Evolutionary conservation across 2,113 vertebrate genomes (phyloP).

Genomic region (Tachycineta bicolor): DNA sequence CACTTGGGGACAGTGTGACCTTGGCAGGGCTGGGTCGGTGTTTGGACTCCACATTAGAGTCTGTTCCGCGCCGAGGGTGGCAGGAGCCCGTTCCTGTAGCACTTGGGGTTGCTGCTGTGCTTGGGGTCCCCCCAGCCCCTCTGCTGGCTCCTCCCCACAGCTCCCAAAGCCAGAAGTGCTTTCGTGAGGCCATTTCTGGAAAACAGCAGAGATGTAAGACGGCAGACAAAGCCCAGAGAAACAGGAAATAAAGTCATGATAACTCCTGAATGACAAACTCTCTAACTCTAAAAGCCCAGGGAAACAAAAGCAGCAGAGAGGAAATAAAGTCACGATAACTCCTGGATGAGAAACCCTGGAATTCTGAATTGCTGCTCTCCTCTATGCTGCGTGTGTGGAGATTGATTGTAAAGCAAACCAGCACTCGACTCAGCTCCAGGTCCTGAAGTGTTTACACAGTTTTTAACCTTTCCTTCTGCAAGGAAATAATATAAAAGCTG

Average conservation of each 20-base stretch:
- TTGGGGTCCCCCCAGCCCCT: background rate
- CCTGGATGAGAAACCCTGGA: background rate
- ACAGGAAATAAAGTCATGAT: background rate
- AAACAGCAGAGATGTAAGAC: background rate
- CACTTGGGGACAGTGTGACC: accelerated
- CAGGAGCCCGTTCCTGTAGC: accelerated
- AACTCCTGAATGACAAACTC: background rate
- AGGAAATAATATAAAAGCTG: background rate
- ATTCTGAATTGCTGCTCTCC: background rate
- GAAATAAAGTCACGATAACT: background rate
- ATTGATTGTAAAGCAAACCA: background rate
- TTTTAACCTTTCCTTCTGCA: background rate
- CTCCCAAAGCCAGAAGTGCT: accelerated
- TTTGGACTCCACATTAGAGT: accelerated
- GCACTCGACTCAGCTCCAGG: background rate
- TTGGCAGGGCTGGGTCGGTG: accelerated
- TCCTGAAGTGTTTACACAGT: background rate
- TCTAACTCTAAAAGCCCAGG: background rate
- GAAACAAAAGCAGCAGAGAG: background rate
- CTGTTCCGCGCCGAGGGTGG: accelerated
- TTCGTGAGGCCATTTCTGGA: background rate
- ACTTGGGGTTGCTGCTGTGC: accelerated
- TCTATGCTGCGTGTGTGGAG: accelerated
- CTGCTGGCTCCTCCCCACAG: accelerated
- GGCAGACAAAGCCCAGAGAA: background rate